A percentile compares a stretch with the other conserved stretches of the same genome.
Evolutionary conservation across 2,797 vertebrate species (phyloP).

Genomic region (Ciconia nigra): DNA sequence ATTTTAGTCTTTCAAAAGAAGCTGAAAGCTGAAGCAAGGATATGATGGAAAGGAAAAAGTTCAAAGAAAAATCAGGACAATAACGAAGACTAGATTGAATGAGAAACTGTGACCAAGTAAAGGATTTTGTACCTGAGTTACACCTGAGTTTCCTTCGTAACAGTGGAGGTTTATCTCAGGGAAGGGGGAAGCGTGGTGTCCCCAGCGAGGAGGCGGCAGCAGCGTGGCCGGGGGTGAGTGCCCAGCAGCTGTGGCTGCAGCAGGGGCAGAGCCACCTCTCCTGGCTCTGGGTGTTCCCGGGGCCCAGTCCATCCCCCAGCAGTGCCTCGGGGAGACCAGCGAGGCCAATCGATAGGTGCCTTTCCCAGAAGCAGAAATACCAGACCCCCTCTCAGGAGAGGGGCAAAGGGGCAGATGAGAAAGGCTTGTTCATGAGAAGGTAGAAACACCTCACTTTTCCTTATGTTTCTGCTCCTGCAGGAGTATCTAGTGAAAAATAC

Average conservation of each 20-base stretch:
- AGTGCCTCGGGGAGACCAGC: neutral
- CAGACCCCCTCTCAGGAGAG: accelerated
- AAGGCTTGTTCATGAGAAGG: neutral
- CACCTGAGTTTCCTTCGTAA: neutral
- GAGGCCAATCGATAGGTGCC: neutral
- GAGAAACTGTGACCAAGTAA: neutral
- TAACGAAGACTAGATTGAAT: neutral
- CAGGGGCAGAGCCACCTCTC: neutral
- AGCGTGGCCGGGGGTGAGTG: neutral
- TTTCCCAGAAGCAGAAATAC: neutral
- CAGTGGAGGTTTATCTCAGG: neutral
- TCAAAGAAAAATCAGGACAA: neutral
- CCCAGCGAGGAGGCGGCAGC: neutral
- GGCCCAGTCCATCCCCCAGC: neutral
- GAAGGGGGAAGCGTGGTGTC: neutral
- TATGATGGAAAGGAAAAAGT: neutral
- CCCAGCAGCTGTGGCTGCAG: neutral
- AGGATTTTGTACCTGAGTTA: neutral
- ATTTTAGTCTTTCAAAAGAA: neutral
- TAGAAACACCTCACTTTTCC: neutral
- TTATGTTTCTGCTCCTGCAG: neutral
- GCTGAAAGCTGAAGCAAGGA: neutral
- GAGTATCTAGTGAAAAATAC: neutral
- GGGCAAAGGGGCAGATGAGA: neutral
- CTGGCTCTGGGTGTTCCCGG: neutral